phyloP scores from a whole-genome alignment of 2,113 vertebrate species.

The Phrynocephalus versicolor region DNA sequence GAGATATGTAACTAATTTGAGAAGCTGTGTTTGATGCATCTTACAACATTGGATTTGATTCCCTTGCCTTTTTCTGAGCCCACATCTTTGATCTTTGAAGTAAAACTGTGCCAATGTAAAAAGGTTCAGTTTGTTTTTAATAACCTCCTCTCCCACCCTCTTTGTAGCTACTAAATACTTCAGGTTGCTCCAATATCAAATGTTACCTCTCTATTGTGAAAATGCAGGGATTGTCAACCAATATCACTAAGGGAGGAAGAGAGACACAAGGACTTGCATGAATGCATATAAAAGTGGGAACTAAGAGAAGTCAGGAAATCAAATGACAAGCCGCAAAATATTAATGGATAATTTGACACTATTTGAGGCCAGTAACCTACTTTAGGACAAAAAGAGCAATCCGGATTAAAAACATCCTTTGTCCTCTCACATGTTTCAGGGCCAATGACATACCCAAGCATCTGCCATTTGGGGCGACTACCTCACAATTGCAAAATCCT shows the following conservation, averaged over 20 bases:
- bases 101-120: not conserved
- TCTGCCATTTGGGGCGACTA: too few species aligned
- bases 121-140: not conserved
- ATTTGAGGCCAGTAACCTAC: too few species aligned
- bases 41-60: not conserved
- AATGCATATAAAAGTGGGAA: not conserved
- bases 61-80: not conserved
- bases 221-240: not conserved
- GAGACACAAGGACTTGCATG: not conserved
- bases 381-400: too few species aligned
- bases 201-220: not conserved
- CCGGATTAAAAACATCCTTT: too few species aligned
- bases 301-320: not conserved
- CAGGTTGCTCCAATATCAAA: constrained; percentile 2
- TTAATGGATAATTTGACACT: too few species aligned
- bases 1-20: constrained; percentile 6
- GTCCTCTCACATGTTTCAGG: too few species aligned
- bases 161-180: not conserved
- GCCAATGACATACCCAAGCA: too few species aligned
- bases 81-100: not conserved
- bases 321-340: too few species aligned
- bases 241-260: not conserved
- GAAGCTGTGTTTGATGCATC: not conserved
- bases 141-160: not conserved
- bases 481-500: too few species aligned